phyloP scores from a whole-genome alignment of 1,140 invertebrate species.

The Eufriesea mexicana region DNA sequence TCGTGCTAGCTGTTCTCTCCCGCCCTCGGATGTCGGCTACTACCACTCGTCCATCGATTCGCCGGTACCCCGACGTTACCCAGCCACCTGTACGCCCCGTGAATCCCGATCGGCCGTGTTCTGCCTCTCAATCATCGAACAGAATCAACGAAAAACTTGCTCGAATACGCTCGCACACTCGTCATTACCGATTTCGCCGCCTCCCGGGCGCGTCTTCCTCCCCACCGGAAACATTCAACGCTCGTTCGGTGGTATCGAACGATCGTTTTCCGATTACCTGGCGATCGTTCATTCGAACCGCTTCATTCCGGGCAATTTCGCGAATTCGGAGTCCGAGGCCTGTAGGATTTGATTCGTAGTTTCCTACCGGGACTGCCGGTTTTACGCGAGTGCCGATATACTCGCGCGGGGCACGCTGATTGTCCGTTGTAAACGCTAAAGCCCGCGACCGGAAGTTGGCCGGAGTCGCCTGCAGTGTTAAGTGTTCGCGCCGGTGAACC shows the following conservation, averaged over 20 bases:
- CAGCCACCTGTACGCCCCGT: conserved; percentile 31
- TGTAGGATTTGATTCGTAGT: not conserved
- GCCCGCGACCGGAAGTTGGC: too few relatives aligned
- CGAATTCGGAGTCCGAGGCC: not conserved
- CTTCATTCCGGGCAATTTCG: not conserved
- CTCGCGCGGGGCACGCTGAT: too few relatives aligned
- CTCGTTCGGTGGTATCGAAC: not conserved
- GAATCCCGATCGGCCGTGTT: not conserved
- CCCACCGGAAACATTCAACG: too few relatives aligned
- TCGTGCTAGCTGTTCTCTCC: conserved; percentile 72
- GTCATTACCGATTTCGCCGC: conserved; percentile 15
- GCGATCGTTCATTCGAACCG: not conserved
- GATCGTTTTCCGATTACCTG: not conserved
- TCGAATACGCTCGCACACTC: not conserved
- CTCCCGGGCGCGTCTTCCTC: not conserved
- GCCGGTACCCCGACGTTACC: not conserved
- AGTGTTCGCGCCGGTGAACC: not conserved
- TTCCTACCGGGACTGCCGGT: too few relatives aligned
- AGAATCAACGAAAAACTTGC: not conserved
- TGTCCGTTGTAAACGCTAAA: too few relatives aligned
- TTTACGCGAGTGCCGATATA: too few relatives aligned
- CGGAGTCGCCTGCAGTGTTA: not conserved
- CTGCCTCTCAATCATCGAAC: not conserved
- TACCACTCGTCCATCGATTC: conserved; percentile 35
- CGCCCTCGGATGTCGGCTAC: conserved; percentile 24